Conservation (phyloP, 2,888 invertebrate genomes). For the Chesias legatella region DNA sequence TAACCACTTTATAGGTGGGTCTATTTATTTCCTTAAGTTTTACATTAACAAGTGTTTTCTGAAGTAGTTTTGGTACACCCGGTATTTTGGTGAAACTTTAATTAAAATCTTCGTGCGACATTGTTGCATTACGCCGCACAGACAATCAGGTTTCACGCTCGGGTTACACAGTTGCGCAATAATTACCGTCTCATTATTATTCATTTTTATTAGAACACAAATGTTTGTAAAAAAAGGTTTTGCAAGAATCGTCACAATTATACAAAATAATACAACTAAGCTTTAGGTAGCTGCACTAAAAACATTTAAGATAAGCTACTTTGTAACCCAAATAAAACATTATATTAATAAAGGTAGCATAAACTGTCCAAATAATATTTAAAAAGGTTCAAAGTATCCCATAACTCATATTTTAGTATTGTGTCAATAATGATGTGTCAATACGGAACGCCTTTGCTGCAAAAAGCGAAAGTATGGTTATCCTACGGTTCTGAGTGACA, state of each 20-base stretch:
- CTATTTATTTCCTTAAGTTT: too few species aligned
- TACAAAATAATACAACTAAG: background rate
- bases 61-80: slow-evolving; percentile 13
- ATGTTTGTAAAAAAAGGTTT: slow-evolving; percentile 2
- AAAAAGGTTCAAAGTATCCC: slow-evolving; percentile 22
- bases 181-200: slow-evolving; percentile 11
- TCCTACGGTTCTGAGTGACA: slow-evolving; percentile 61
- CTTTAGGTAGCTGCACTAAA: background rate
- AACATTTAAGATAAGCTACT: background rate
- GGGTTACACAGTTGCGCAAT: slow-evolving; percentile 11
- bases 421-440: slow-evolving; percentile 42
- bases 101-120: slow-evolving; percentile 35
- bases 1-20: too few species aligned
- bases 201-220: slow-evolving; percentile 11
- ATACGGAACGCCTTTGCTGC: slow-evolving; percentile 36
- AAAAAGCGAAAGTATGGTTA: slow-evolving; percentile 39
- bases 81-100: slow-evolving; percentile 18
- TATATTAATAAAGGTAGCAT: slow-evolving; percentile 1
- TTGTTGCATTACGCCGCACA: slow-evolving; percentile 20
- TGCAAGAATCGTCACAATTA: background rate
- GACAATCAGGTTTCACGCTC: slow-evolving; percentile 14
- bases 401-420: slow-evolving; percentile 26
- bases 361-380: slow-evolving; percentile 26
- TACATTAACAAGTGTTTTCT: too few species aligned
- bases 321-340: slow-evolving; percentile 1